Percentiles rank a stretch among this genome's conserved stretches.
phyloP scores from a whole-genome alignment of 2,888 invertebrate genomes.

The Graphium colonna region DNA sequence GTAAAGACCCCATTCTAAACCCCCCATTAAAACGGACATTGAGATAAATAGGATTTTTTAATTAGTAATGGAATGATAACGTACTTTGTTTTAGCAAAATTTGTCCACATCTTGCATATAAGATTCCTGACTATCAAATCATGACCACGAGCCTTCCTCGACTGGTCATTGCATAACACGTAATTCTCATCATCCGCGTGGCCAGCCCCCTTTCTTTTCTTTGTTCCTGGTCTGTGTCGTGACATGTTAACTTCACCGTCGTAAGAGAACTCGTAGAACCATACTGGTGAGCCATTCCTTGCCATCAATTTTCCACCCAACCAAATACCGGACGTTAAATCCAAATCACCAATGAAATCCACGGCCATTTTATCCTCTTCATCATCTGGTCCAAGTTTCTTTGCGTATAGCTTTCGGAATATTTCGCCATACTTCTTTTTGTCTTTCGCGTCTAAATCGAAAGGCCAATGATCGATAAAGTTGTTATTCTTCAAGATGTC shows the following conservation, averaged over 20 bases:
- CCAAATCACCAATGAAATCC: slow-evolving; percentile 24
- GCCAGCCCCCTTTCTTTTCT: slow-evolving; percentile 37
- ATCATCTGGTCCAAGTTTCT: not conserved
- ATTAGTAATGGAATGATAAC: slow-evolving; percentile 2
- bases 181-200: slow-evolving; percentile 42
- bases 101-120: slow-evolving; percentile 48
- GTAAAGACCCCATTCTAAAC: no score
- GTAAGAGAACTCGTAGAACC: slow-evolving; percentile 46
- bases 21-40: no score
- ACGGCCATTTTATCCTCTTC: not conserved
- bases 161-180: slow-evolving; percentile 25
- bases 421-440: slow-evolving; percentile 24
- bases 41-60: no score
- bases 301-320: slow-evolving; percentile 32
- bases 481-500: slow-evolving; percentile 36
- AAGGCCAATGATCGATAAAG: slow-evolving; percentile 35
- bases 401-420: not conserved
- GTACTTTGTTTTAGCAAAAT: slow-evolving; percentile 52
- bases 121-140: slow-evolving; percentile 30
- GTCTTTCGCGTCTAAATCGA: slow-evolving; percentile 30
- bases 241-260: slow-evolving; percentile 42
- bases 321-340: slow-evolving; percentile 28
- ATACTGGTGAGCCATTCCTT: slow-evolving; percentile 33
- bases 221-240: slow-evolving; percentile 33
- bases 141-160: slow-evolving; percentile 27